These are phyloP conservation scores for Embiotoca jacksoni DNA, from an alignment of 2,113 vertebrate species.

Conservation along the genomic window DNA sequence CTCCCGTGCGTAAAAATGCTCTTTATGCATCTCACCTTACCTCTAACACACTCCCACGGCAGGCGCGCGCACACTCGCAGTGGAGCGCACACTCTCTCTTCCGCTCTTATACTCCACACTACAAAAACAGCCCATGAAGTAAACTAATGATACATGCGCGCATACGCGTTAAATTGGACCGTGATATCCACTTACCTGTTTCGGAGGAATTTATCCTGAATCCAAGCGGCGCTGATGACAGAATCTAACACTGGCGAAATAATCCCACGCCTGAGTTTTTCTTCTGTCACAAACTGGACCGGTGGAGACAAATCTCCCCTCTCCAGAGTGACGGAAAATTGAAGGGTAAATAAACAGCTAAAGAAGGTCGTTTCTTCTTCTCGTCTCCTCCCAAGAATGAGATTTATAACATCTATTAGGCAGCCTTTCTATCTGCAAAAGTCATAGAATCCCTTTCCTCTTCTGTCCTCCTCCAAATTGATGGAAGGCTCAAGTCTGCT, in stretches of 20 bases:
- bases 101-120: not conserved
- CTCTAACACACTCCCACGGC: constrained; percentile 45
- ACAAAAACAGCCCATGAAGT: constrained; percentile 22
- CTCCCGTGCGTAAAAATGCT: constrained; percentile 51
- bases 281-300: not conserved
- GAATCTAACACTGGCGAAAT: constrained; percentile 37
- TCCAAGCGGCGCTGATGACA: constrained; percentile 18
- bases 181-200: constrained; percentile 51
- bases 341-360: not conserved
- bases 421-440: constrained; percentile 14
- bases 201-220: constrained; percentile 41
- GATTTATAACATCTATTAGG: not conserved
- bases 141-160: constrained; percentile 27
- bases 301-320: constrained; percentile 3
- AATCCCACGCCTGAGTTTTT: constrained; percentile 58
- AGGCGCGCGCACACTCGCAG: constrained; percentile 1
- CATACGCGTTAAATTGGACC: constrained; percentile 20
- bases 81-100: not conserved
- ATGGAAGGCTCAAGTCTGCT: constrained; percentile 39
- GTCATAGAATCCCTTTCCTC: not conserved
- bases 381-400: not conserved
- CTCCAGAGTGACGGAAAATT: constrained; percentile 17
- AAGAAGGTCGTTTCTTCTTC: constrained; percentile 26
- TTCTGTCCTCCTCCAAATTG: constrained; percentile 18
- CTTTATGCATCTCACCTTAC: constrained; percentile 27